Conservation (phyloP, 92 coral and sea anemone genomes). For the Paragorgia papillata region DNA sequence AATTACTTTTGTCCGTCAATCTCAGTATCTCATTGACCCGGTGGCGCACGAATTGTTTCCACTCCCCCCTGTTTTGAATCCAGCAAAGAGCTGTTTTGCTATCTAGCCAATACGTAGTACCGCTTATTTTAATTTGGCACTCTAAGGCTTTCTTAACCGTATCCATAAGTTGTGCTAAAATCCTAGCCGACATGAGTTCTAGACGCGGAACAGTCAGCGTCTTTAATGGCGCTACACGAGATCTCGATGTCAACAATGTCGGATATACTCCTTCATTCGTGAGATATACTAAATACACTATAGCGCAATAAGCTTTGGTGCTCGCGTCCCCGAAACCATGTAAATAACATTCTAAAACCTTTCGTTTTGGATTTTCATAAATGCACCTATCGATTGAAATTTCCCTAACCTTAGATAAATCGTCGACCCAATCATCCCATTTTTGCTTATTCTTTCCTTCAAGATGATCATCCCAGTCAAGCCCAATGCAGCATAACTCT, state of each 20-base stretch:
- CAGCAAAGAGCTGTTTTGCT: no score
- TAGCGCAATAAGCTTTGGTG: slow-evolving; percentile 53
- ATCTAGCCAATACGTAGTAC: no score
- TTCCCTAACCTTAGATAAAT: slow-evolving; percentile 9
- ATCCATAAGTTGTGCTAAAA: slow-evolving; percentile 55
- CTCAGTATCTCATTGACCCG: no score
- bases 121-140: not conserved
- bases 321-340: slow-evolving; percentile 59
- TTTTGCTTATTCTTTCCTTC: not conserved
- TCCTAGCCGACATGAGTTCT: slow-evolving; percentile 61
- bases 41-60: no score
- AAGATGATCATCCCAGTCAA: not conserved
- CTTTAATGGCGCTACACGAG: slow-evolving; percentile 67
- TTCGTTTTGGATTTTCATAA: slow-evolving; percentile 18
- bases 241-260: slow-evolving; percentile 46
- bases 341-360: slow-evolving; percentile 38
- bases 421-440: slow-evolving; percentile 44
- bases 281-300: slow-evolving; percentile 39
- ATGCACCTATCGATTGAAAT: slow-evolving; percentile 44
- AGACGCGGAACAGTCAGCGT: slow-evolving; percentile 52
- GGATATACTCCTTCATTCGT: slow-evolving; percentile 9
- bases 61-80: no score
- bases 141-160: slow-evolving; percentile 45
- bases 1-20: no score
- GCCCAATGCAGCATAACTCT: no score